phyloP scores from a whole-genome alignment of 2,888 invertebrate species.

The Dastarcus helophoroides region DNA sequence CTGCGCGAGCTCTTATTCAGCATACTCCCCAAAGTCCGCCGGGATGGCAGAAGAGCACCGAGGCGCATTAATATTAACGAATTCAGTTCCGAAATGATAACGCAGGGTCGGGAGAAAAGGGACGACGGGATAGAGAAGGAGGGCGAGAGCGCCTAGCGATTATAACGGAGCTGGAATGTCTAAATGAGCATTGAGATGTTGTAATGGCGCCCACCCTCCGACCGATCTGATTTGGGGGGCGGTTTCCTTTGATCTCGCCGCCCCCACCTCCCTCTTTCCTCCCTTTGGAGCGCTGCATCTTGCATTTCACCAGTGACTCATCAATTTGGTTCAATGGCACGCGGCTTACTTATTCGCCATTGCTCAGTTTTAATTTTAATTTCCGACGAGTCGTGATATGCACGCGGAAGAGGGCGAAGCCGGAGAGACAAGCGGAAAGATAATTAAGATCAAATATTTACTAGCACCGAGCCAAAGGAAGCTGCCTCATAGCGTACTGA shows the following conservation, averaged over 20 bases:
- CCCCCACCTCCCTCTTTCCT: constrained; percentile 26
- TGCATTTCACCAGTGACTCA: constrained; percentile 40
- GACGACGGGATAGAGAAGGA: constrained; percentile 8
- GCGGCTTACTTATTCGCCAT: constrained; percentile 8
- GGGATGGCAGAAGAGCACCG: too few relatives aligned
- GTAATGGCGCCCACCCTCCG: constrained; percentile 34
- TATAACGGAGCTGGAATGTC: constrained; percentile 30
- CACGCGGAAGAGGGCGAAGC: too few relatives aligned
- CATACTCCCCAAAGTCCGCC: too few relatives aligned
- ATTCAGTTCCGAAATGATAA: constrained; percentile 12
- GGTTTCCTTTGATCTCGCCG: constrained; percentile 55
- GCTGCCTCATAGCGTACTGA: too few relatives aligned
- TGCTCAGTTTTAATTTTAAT: constrained; percentile 6
- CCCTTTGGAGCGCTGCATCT: constrained; percentile 14
- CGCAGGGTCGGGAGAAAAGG: constrained; percentile 5
- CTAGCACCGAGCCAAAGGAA: too few relatives aligned
- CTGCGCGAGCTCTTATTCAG: too few relatives aligned
- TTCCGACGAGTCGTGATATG: too few relatives aligned
- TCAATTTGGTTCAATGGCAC: constrained; percentile 28
- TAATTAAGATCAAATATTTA: too few relatives aligned
- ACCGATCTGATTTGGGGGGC: constrained; percentile 36
- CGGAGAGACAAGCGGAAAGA: too few relatives aligned
- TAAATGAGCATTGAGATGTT: constrained; percentile 37
- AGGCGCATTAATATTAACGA: constrained; percentile 11
- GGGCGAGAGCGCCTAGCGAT: constrained; percentile 14